These are phyloP conservation scores for Heliconius hewitsoni DNA, from an alignment of 1,140 invertebrate species.

Conservation along the genomic window DNA sequence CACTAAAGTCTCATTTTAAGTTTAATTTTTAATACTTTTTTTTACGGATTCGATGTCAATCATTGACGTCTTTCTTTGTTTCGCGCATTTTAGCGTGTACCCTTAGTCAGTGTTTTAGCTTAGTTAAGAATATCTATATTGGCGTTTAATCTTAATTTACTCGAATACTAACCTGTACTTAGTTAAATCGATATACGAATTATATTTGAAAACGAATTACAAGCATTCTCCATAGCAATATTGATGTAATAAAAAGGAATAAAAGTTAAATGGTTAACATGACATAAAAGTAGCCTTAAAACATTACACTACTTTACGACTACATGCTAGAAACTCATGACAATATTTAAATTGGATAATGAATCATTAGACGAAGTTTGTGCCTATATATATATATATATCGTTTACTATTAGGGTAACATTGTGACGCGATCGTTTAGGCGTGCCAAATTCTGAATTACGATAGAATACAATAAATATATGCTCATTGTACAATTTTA, in stretches of 20 bases:
- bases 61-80: conserved; percentile 23
- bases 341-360: conserved; percentile 20
- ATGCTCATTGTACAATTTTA: neutral
- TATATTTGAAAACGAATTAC: neutral
- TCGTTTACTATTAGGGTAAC: neutral
- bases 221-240: conserved; percentile 1
- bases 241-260: neutral
- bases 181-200: neutral
- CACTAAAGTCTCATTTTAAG: conserved; percentile 32
- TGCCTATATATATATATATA: conserved; percentile 7
- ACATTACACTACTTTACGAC: neutral
- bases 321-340: conserved; percentile 21
- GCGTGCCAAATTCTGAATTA: conserved; percentile 14
- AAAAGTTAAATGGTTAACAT: neutral
- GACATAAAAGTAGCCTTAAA: too few relatives aligned
- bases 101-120: conserved; percentile 6
- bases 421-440: neutral
- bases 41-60: conserved; percentile 45
- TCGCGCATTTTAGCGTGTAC: conserved; percentile 13
- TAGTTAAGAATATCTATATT: conserved; percentile 12
- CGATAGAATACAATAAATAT: neutral
- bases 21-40: conserved; percentile 53
- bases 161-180: conserved; percentile 8
- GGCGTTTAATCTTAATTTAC: conserved; percentile 7
- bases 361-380: conserved; percentile 8